Base-by-base conservation (phyloP, 2,113 vertebrate species). In the Rafetus swinhoei region DNA sequence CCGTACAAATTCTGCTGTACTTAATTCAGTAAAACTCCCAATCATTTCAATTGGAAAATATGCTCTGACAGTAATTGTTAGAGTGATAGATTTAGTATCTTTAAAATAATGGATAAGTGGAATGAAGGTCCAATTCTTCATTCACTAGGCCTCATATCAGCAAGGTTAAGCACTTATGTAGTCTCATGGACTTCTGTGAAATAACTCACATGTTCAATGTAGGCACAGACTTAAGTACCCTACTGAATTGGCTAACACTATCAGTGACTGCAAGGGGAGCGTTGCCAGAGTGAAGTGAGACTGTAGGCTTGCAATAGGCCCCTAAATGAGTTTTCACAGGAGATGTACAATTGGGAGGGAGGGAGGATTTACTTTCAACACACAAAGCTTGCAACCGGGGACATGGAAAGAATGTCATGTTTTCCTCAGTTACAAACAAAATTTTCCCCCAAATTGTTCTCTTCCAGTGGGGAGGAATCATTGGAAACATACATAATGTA, bases 331-430 rank as follows among this genome's bases (percentile, higher is more conserved):
- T 76, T 76, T 76, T 76, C 35, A 39, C 11, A 10, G 11, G 39
- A 50, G 74, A 6, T 77, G 14, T 77, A 77, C 35, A 11, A 25
- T 76, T 59, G 39, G 59, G 82, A 87, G 35, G 57, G 62, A 11
- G 39, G 4, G 21, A 45, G 12, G 2, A 35, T n/a, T 62, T 81
- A 1, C 21, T 39, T 65, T 60, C 16, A 32, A 7, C 12, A 39
- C 0, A 0, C 76, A 76, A 32, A 45, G 7, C 15, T 22, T 35
- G 19, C 35, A 45, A 21, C 3, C 25, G 15, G 0, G 2, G 29
- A 18, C 60, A 89, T 29, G 57, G 60, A 29, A 54, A 39, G 59
- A 87, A 50, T 21, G 82, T 32, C 50, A 2, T 84, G 1, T 35
- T 87, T 92, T 65, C 56, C 32, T 83, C 13, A 62, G 72, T 22